These are phyloP conservation scores for Zele albiditarsus DNA, from an alignment of 2,888 invertebrate genomes.

Conservation along the genomic window DNA sequence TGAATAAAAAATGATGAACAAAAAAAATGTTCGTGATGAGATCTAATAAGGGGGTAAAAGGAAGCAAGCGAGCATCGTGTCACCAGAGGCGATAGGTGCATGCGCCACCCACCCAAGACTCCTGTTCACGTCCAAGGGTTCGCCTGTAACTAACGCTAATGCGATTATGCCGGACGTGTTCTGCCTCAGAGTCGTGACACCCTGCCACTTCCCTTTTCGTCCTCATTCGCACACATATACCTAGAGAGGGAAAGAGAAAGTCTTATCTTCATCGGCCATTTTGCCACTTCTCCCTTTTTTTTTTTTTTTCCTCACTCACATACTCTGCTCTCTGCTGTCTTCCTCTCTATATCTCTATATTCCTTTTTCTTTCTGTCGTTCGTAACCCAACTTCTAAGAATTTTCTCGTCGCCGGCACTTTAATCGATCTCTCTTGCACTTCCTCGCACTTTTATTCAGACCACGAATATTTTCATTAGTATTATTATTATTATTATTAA, in stretches of 20 bases:
- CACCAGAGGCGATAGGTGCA: conserved; percentile 25
- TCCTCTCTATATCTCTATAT: background rate
- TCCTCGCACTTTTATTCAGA: background rate
- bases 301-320: background rate
- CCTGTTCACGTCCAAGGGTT: conserved; percentile 42
- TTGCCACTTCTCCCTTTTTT: conserved; percentile 9
- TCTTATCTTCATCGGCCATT: conserved; percentile 28
- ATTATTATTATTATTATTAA: background rate
- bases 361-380: background rate
- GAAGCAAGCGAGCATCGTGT: conserved; percentile 20
- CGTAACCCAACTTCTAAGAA: background rate
- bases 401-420: background rate
- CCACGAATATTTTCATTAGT: background rate
- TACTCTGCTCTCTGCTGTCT: background rate
- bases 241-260: background rate
- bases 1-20: background rate
- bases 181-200: conserved; percentile 36
- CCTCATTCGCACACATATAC: background rate
- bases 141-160: conserved; percentile 53
- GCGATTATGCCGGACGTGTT: conserved; percentile 51
- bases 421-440: conserved; percentile 20
- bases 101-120: conserved; percentile 32
- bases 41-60: conserved; percentile 20
- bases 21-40: conserved; percentile 18
- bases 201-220: conserved; percentile 25